Percentiles rank a stretch among this genome's conserved stretches.
Evolutionary conservation across 2,113 vertebrate species (phyloP).

Genomic region (Willisornis vidua): DNA sequence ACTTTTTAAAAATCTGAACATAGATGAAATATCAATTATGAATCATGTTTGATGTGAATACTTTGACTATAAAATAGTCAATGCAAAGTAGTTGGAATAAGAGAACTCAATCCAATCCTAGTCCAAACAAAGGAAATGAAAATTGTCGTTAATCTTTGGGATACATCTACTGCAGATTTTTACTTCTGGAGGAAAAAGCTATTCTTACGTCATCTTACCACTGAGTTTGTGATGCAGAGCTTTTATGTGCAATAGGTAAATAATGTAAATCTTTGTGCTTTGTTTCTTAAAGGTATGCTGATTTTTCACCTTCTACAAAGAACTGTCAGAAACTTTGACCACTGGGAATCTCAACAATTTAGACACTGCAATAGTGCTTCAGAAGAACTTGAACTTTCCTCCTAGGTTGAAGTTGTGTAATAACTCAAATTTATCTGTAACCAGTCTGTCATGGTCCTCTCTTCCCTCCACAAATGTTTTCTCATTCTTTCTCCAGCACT

Average conservation of each 20-base stretch:
- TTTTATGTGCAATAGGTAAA: neutral
- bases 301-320: neutral
- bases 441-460: neutral
- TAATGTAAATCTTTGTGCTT: neutral
- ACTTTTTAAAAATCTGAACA: neutral
- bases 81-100: neutral
- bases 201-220: neutral
- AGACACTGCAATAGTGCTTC: neutral
- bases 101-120: neutral
- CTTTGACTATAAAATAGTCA: neutral
- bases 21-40: neutral
- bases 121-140: neutral
- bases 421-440: neutral
- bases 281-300: neutral
- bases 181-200: neutral
- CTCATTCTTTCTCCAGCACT: neutral
- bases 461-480: neutral
- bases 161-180: neutral
- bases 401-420: neutral
- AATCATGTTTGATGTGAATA: neutral
- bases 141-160: neutral
- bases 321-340: neutral
- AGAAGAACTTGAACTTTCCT: neutral
- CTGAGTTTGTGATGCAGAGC: neutral
- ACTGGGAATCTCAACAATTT: neutral